Percentiles rank a stretch among this genome's conserved stretches.
Evolutionary conservation across 2,113 vertebrate genomes (phyloP).

Genomic region (Leptodactylus fuscus): DNA sequence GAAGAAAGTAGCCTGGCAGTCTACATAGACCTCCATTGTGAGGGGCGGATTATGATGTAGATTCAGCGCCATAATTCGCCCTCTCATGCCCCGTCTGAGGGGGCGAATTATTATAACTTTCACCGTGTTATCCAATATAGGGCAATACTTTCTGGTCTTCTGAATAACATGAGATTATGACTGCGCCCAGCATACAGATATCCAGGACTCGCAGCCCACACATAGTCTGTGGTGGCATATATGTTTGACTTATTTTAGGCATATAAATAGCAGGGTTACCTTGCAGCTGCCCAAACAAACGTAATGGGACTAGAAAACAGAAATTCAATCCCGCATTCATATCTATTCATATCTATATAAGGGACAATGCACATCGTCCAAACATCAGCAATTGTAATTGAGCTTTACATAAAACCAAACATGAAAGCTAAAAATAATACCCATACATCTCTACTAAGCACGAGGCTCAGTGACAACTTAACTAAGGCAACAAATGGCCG

Average conservation of each 20-base stretch:
- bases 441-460: neutral
- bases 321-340: constrained; percentile 1
- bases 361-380: neutral
- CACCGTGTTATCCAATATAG: too few species aligned
- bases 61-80: too few species aligned
- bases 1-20: too few species aligned
- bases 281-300: constrained; percentile 27
- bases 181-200: neutral
- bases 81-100: too few species aligned
- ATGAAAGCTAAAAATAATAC: constrained; percentile 11
- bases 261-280: constrained; percentile 30
- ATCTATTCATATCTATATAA: constrained; percentile 12
- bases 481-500: neutral
- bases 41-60: too few species aligned
- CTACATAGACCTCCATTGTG: too few species aligned
- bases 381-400: constrained; percentile 14
- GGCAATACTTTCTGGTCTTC: neutral
- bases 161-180: neutral
- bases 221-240: neutral
- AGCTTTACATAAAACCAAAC: constrained; percentile 34
- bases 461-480: neutral
- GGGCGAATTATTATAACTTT: too few species aligned
- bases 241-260: neutral
- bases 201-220: neutral
- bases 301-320: constrained; percentile 20